A percentile compares a stretch with the other conserved stretches of the same genome.
These are phyloP conservation scores for Progne subis DNA, from an alignment of 2,113 vertebrate genomes.

Conservation along the genomic window DNA sequence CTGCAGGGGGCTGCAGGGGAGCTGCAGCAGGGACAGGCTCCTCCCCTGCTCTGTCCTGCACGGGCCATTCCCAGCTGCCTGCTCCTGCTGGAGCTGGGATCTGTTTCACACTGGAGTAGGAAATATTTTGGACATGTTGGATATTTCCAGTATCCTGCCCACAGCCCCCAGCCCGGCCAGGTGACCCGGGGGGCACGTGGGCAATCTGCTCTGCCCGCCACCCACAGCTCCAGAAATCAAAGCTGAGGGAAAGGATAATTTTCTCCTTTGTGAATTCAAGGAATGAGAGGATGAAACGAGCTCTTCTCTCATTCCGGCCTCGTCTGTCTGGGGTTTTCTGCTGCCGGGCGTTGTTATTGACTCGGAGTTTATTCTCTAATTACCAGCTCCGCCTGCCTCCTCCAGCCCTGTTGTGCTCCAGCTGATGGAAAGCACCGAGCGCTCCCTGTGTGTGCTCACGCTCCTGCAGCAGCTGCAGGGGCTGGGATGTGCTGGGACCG, in stretches of 20 bases:
- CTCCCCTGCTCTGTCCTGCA: too few relatives aligned
- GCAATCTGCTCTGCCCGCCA: neutral
- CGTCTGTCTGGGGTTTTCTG: neutral
- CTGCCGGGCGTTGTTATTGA: neutral
- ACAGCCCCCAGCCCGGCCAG: neutral
- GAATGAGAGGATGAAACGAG: neutral
- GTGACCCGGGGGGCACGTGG: fast-evolving
- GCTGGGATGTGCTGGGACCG: too few relatives aligned
- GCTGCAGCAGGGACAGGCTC: neutral
- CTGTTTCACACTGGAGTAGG: neutral
- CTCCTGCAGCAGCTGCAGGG: too few relatives aligned
- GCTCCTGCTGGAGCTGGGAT: neutral
- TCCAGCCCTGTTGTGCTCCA: neutral
- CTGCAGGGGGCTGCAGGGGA: too few relatives aligned
- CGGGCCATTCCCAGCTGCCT: neutral
- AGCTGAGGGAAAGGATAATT: neutral
- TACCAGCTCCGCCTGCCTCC: neutral
- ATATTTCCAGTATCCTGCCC: too few relatives aligned
- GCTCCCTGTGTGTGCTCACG: too few relatives aligned
- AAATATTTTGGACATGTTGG: neutral
- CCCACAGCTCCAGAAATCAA: neutral
- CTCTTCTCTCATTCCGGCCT: neutral
- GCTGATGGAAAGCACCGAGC: neutral
- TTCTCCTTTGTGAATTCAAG: neutral
- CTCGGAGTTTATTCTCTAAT: neutral